Conservation (phyloP, 2,888 invertebrate species). For the Callyntrura sp. region DNA sequence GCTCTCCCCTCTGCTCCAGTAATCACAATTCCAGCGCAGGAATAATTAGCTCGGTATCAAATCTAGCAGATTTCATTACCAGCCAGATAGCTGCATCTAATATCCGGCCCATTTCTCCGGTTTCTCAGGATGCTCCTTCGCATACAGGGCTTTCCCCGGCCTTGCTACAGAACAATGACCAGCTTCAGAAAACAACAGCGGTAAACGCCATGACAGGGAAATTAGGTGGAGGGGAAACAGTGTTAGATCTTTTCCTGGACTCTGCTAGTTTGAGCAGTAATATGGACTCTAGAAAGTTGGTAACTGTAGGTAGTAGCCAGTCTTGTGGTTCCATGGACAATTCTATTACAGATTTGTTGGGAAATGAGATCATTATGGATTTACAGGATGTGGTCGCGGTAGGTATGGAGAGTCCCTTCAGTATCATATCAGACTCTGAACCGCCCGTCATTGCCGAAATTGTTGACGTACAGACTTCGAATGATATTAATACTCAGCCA, state of each 20-base stretch:
- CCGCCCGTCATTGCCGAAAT: constrained; percentile 81
- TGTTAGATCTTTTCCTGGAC: constrained; percentile 72
- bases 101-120: constrained; percentile 83
- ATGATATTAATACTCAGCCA: constrained; percentile 56
- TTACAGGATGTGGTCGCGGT: constrained; percentile 81
- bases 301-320: constrained; percentile 33
- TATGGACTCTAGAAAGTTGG: constrained; percentile 1
- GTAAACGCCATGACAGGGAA: constrained; percentile 27
- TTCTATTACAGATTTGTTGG: constrained; percentile 77
- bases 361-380: constrained; percentile 81
- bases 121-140: constrained; percentile 52
- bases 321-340: constrained; percentile 63
- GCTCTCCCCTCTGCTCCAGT: neutral
- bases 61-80: constrained; percentile 83
- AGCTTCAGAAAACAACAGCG: constrained; percentile 48
- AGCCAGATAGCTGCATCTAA: constrained; percentile 83
- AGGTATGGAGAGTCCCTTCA: constrained; percentile 80
- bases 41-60: constrained; percentile 78
- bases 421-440: constrained; percentile 82
- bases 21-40: constrained; percentile 36
- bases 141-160: constrained; percentile 70
- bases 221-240: constrained; percentile 56
- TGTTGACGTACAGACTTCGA: constrained; percentile 81
- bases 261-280: neutral
- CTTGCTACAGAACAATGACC: neutral